Evolutionary conservation across 2,888 invertebrate species (phyloP).

Genomic region (Adineta ricciae): DNA sequence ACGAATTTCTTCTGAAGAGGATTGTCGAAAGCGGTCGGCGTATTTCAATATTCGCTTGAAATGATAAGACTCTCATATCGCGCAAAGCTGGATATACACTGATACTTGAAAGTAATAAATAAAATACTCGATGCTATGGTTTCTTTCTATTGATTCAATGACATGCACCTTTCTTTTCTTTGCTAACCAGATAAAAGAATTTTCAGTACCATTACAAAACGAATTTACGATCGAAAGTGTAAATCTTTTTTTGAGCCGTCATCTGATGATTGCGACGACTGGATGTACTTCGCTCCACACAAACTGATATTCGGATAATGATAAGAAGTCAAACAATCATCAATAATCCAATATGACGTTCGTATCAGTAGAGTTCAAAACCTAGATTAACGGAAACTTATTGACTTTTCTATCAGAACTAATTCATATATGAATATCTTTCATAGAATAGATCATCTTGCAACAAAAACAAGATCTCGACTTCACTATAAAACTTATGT

Average conservation of each 20-base stretch:
- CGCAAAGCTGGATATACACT: neutral
- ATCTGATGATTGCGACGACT: neutral
- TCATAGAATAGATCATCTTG: too few species aligned
- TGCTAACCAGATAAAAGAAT: neutral
- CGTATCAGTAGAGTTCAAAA: too few species aligned
- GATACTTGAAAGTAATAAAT: neutral
- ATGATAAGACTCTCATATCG: neutral
- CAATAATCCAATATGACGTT: too few species aligned
- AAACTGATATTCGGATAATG: too few species aligned
- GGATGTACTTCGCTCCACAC: neutral
- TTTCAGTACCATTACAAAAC: neutral
- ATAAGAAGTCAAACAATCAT: too few species aligned
- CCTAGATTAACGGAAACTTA: too few species aligned
- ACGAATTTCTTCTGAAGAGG: neutral
- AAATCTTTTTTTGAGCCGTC: neutral
- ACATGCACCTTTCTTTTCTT: neutral
- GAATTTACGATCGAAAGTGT: neutral
- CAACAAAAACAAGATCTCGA: too few species aligned
- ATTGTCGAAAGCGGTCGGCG: neutral
- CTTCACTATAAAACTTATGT: too few species aligned
- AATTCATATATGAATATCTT: too few species aligned
- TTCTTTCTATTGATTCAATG: neutral
- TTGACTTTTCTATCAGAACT: too few species aligned
- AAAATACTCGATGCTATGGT: neutral
- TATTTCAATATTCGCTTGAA: neutral